A percentile compares a stretch with the other conserved stretches of the same genome.
Conservation (phyloP, 2,113 vertebrate species). For the Chloroceryle aenea region DNA sequence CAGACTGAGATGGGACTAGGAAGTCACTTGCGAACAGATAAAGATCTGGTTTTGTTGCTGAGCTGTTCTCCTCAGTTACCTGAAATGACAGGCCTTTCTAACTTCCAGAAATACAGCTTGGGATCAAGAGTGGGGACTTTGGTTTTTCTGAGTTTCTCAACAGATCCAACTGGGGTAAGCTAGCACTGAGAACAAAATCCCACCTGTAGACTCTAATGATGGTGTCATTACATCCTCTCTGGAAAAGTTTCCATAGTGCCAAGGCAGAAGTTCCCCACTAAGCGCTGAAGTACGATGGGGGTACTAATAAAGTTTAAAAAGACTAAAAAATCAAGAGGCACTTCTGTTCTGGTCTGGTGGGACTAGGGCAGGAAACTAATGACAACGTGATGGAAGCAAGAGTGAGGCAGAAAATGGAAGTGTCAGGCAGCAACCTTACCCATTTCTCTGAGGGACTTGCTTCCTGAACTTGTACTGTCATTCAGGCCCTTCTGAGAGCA, state of each 20-base stretch:
- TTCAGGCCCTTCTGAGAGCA: background rate
- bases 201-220: background rate
- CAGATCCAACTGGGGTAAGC: background rate
- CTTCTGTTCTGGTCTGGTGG: background rate
- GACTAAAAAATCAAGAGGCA: background rate
- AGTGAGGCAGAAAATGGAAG: background rate
- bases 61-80: background rate
- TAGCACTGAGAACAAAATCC: background rate
- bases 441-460: background rate
- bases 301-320: background rate
- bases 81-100: background rate
- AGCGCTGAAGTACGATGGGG: rapidly evolving
- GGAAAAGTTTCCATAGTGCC: background rate
- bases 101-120: background rate
- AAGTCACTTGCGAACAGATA: background rate
- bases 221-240: background rate
- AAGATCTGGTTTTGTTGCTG: background rate
- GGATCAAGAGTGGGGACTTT: background rate
- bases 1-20: background rate
- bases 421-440: background rate
- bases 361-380: background rate
- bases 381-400: background rate
- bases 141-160: background rate
- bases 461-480: background rate
- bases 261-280: background rate